Base-by-base conservation (phyloP, 2,888 invertebrate species). In the Dione vanillae region DNA sequence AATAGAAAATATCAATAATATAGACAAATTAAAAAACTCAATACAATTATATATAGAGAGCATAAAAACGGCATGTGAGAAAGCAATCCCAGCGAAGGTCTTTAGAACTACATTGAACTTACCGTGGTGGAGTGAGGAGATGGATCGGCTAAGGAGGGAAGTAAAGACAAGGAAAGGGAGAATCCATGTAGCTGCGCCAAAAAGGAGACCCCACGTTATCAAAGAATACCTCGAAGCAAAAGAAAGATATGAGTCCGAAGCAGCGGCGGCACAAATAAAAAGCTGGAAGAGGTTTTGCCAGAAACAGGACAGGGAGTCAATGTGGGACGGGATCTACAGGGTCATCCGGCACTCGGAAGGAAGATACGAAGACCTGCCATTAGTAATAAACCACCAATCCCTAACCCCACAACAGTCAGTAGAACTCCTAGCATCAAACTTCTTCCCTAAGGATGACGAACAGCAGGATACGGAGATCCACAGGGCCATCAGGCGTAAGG, bases 361-460 rank as follows among this genome's bases (percentile, higher is more conserved):
- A n/a, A 59, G 59, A 20, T 43, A 59, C 10, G 59, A 41, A 16
- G 59, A 59, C 43, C 59, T n/a, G 16, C 59, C 41, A 8, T 43
- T 43, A 43, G 11, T 19, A 8, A 3, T 19, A 2, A 51, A 51
- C 16, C 19, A 19, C 5, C 10, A 10, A 16, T 3, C 19, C 16
- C 49, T 51, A 51, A 51, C 19, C 19, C 49, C 49, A 51, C 19
- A 51, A 2, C 7, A 51, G 49, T 51, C 49, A 51, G 49, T 16
- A 7, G 49, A 51, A 10, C 16, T 10, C 6, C 7, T 51, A 7
- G 19, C 49, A 2, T 16, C 2, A 16, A 16, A 12, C 7, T 51
- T 51, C 49, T 51, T 19, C 10, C 49, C 49, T 10, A 2, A 12
- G 6, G 49, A 51, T 16, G 49, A 51, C 49, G 16, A 19, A 51